phyloP scores from a whole-genome alignment of 2,797 vertebrate genomes.

The Pelobates cultripes region DNA sequence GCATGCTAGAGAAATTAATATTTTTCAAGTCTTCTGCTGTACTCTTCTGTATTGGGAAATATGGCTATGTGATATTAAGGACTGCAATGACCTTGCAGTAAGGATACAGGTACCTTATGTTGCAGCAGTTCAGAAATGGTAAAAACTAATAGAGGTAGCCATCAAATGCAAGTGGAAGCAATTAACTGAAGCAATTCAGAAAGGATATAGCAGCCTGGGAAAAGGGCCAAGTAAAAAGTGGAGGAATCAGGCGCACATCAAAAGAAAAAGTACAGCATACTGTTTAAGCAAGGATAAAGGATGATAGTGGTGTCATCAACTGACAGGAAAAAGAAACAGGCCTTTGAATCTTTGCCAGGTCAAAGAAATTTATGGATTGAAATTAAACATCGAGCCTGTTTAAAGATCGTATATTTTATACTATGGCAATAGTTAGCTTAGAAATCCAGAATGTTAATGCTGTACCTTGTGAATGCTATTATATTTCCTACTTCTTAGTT shows the following conservation, averaged over 20 bases:
- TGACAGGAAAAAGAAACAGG: conserved; percentile 56
- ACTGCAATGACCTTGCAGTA: conserved; percentile 64
- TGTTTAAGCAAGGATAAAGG: conserved; percentile 54
- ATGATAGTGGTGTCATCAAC: conserved; percentile 49
- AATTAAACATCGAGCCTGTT: conserved; percentile 21
- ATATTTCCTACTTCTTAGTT: no score
- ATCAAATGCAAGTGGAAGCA: conserved; percentile 68
- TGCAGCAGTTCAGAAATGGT: conserved; percentile 62
- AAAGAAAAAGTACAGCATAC: conserved; percentile 56
- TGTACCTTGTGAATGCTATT: not conserved
- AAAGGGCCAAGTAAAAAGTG: conserved; percentile 65
- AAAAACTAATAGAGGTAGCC: conserved; percentile 66
- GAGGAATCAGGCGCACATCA: conserved; percentile 55
- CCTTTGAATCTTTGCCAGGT: conserved; percentile 42
- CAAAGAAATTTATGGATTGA: conserved; percentile 37
- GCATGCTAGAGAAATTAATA: not conserved
- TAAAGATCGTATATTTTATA: conserved; percentile 49
- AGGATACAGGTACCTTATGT: conserved; percentile 62
- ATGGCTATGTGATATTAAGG: conserved; percentile 57
- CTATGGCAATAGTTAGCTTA: conserved; percentile 10
- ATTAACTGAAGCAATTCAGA: conserved; percentile 65
- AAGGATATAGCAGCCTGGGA: conserved; percentile 65
- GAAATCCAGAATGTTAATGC: conserved; percentile 12
- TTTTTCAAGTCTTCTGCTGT: not conserved
- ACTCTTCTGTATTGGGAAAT: conserved; percentile 28